Conservation (phyloP, 2,888 invertebrate genomes). For the Carabus problematicus region DNA sequence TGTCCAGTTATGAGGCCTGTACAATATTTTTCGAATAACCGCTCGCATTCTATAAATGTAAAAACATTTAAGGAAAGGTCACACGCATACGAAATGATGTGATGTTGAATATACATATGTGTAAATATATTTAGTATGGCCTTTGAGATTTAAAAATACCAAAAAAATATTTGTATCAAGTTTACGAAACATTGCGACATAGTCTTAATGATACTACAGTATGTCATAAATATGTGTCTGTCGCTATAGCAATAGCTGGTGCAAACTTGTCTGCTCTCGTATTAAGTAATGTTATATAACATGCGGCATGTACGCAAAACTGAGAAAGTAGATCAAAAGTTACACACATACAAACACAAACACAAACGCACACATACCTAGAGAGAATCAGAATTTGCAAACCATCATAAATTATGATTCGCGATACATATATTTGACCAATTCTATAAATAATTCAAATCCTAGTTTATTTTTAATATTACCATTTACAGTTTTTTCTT, state of each 20-base stretch:
- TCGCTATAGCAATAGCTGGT: not conserved
- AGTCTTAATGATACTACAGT: not conserved
- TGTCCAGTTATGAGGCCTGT: too few species aligned
- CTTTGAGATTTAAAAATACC: not conserved
- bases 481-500: too few species aligned
- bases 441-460: too few species aligned
- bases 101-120: not conserved
- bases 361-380: too few species aligned
- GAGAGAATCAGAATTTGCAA: too few species aligned
- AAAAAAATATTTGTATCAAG: constrained; percentile 15
- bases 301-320: not conserved
- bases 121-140: too few species aligned
- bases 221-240: not conserved
- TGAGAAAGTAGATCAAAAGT: constrained; percentile 14
- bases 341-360: too few species aligned
- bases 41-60: too few species aligned
- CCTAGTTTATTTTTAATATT: too few species aligned
- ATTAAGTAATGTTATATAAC: constrained; percentile 15
- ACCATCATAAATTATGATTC: too few species aligned
- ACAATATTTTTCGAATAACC: too few species aligned
- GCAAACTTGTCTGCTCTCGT: not conserved
- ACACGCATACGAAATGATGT: not conserved
- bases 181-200: constrained; percentile 8
- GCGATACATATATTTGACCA: too few species aligned
- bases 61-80: not conserved